A percentile compares a stretch with the other conserved stretches of the same genome.
Evolutionary conservation across 2,113 vertebrate genomes (phyloP).

Genomic region (Castor canadensis): DNA sequence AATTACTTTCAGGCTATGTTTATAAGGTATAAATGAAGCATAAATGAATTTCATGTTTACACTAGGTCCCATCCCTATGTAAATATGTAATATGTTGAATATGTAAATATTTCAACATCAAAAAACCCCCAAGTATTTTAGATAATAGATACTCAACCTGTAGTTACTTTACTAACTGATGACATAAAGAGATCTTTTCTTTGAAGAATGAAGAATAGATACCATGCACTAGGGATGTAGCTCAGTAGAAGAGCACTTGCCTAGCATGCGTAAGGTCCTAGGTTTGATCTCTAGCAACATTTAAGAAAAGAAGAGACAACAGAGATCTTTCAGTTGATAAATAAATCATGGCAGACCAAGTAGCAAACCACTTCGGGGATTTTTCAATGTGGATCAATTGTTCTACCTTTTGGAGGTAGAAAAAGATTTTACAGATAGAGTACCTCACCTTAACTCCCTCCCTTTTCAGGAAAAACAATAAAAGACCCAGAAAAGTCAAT

Average conservation of each 20-base stretch:
- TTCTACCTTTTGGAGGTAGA: not conserved
- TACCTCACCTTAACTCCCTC: not conserved
- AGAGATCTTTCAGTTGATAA: slow-evolving; percentile 18
- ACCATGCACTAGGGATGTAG: not conserved
- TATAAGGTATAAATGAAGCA: not conserved
- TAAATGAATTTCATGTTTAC: not conserved
- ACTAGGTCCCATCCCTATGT: not conserved
- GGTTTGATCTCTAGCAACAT: not conserved
- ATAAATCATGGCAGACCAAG: not conserved
- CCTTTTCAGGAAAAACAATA: not conserved
- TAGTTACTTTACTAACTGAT: not conserved
- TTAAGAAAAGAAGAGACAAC: not conserved
- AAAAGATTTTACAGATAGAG: not conserved
- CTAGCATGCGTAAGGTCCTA: not conserved
- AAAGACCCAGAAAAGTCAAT: not conserved
- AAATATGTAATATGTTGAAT: not conserved
- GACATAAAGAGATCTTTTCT: not conserved
- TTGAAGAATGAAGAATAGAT: slow-evolving; percentile 19
- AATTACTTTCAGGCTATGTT: not conserved
- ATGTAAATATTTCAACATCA: not conserved
- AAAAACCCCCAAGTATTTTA: not conserved
- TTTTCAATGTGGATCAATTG: slow-evolving; percentile 32
- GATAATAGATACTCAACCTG: not conserved
- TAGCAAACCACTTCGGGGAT: not conserved
- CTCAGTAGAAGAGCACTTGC: not conserved